Percentiles rank a stretch among this genome's conserved stretches.
phyloP scores from a whole-genome alignment of 2,888 invertebrate genomes.

The Lysandra bellargus region DNA sequence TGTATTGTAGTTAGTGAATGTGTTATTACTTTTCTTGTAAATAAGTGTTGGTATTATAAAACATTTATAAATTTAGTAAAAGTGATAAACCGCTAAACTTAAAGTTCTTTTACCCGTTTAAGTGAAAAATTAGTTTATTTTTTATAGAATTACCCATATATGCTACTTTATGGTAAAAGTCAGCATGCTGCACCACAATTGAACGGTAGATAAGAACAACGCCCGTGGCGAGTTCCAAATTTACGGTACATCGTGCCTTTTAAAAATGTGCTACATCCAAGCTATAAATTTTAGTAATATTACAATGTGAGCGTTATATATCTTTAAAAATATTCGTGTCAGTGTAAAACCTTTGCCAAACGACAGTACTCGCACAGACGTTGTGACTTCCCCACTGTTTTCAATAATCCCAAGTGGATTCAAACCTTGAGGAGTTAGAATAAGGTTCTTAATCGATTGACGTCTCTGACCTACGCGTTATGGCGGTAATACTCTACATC shows the following conservation, averaged over 20 bases:
- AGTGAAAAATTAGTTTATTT: neutral
- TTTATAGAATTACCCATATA: neutral
- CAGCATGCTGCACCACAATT: constrained; percentile 19
- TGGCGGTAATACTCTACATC: constrained; percentile 42
- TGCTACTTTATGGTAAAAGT: neutral
- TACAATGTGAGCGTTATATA: constrained; percentile 24
- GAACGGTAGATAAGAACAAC: constrained; percentile 18
- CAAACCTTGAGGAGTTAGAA: constrained; percentile 15
- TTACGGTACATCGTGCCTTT: constrained; percentile 27
- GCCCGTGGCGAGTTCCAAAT: constrained; percentile 3
- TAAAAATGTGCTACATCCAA: constrained; percentile 23
- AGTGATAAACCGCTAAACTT: neutral
- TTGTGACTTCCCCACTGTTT: constrained; percentile 43
- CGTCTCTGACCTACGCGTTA: constrained; percentile 35
- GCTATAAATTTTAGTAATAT: constrained; percentile 26
- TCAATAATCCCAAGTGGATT: constrained; percentile 23
- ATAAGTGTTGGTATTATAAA: neutral
- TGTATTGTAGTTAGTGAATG: neutral
- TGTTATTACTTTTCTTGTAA: neutral
- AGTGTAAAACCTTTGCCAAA: constrained; percentile 36
- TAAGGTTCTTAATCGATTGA: constrained; percentile 35
- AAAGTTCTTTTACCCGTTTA: neutral
- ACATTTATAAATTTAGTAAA: neutral
- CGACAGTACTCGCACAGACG: constrained; percentile 45
- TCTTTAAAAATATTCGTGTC: constrained; percentile 33